Conservation (phyloP, 2,888 invertebrate genomes). For the Chaitophorus viminalis region DNA sequence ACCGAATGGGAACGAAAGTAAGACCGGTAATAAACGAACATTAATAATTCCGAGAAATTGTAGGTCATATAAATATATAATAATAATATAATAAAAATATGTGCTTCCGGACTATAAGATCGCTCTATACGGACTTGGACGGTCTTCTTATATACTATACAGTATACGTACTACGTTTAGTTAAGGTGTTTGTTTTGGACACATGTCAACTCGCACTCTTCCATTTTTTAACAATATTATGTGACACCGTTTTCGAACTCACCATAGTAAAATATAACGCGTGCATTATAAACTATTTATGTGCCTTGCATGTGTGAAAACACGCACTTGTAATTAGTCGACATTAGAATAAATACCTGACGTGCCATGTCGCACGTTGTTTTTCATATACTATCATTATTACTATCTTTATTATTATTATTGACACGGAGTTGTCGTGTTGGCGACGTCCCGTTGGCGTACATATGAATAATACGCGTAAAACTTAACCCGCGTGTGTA, state of each 20-base stretch:
- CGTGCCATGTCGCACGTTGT: not conserved
- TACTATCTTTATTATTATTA: not conserved
- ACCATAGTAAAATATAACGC: not conserved
- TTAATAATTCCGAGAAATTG: conserved; percentile 26
- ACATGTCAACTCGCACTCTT: conserved; percentile 3
- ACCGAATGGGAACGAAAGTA: conserved; percentile 44
- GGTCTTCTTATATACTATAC: not conserved
- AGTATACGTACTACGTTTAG: no score
- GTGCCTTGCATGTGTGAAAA: not conserved
- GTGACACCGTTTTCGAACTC: conserved; percentile 8
- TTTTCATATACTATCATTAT: not conserved
- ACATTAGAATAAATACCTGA: conserved; percentile 1
- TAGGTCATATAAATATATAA: conserved; percentile 35
- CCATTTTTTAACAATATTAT: not conserved
- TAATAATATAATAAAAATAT: not conserved
- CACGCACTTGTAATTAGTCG: not conserved
- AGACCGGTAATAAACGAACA: not conserved
- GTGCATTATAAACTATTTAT: not conserved
- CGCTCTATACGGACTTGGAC: not conserved
- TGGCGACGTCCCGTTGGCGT: not conserved
- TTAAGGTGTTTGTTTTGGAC: conserved; percentile 37
- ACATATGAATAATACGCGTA: not conserved
- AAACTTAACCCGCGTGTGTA: not conserved
- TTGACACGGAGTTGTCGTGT: not conserved
- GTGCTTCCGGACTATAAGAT: conserved; percentile 20